These are phyloP conservation scores for Diplazon laetatorius DNA, from an alignment of 2,888 invertebrate genomes.

Conservation along the genomic window DNA sequence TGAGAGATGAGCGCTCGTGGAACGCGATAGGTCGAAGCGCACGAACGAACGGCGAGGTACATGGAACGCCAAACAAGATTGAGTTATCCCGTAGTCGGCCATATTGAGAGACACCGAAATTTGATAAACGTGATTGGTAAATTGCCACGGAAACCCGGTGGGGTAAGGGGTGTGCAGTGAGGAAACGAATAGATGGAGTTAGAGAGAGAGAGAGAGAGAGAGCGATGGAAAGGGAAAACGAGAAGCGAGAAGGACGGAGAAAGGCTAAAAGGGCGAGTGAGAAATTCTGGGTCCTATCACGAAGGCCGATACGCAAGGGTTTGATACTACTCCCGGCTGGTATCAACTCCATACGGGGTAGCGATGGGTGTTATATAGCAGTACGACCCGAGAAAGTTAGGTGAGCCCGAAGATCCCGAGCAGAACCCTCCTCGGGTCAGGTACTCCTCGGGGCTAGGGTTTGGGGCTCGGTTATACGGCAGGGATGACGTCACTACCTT, in stretches of 20 bases:
- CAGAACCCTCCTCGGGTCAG: constrained; percentile 24
- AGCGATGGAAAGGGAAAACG: not conserved
- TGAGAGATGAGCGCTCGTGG: constrained; percentile 36
- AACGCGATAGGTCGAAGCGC: not conserved
- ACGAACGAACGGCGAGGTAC: constrained; percentile 50
- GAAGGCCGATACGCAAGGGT: constrained; percentile 9
- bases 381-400: constrained; percentile 42
- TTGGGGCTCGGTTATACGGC: constrained; percentile 33
- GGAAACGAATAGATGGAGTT: constrained; percentile 42
- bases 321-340: constrained; percentile 40
- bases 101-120: constrained; percentile 69
- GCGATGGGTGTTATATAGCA: constrained; percentile 25
- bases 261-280: constrained; percentile 7
- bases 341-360: constrained; percentile 40
- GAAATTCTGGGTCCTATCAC: not conserved
- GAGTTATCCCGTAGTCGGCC: constrained; percentile 68
- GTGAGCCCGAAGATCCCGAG: constrained; percentile 30
- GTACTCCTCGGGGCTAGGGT: constrained; percentile 15
- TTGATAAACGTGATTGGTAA: constrained; percentile 71
- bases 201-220: constrained; percentile 54
- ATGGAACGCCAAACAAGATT: constrained; percentile 62
- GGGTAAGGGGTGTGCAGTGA: constrained; percentile 28
- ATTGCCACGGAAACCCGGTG: constrained; percentile 66
- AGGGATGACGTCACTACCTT: constrained; percentile 31
- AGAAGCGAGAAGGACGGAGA: constrained; percentile 18